A percentile compares a stretch with the other conserved stretches of the same genome.
phyloP scores from a whole-genome alignment of 2,888 invertebrate genomes.

The Yponomeuta cagnagella region DNA sequence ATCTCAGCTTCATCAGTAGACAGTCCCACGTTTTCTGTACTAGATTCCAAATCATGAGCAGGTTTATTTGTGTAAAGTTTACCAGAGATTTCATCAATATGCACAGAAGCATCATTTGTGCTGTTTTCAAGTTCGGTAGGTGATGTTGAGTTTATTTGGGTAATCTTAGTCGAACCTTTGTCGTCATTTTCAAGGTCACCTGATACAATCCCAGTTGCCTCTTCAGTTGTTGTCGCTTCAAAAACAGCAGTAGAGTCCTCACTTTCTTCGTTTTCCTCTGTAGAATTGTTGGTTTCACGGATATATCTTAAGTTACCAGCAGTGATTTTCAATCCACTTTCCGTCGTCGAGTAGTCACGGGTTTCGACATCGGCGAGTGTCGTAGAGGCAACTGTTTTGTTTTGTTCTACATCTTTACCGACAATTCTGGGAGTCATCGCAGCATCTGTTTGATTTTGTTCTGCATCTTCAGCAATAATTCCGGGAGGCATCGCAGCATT shows the following conservation, averaged over 20 bases:
- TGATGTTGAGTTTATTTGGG: neutral
- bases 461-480: no score
- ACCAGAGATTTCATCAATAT: neutral
- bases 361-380: neutral
- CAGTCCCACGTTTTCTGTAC: neutral
- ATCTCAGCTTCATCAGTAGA: neutral
- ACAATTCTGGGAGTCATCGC: no score
- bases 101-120: neutral
- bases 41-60: neutral
- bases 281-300: neutral
- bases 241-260: neutral
- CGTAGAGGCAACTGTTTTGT: neutral
- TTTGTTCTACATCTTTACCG: no score
- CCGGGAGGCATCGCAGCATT: no score
- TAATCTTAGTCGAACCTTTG: no score
- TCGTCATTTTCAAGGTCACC: no score
- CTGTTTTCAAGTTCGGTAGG: neutral
- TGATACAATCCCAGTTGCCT: neutral
- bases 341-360: neutral
- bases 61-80: neutral
- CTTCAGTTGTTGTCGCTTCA: neutral
- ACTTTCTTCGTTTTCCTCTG: neutral
- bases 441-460: no score
- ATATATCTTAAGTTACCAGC: neutral
- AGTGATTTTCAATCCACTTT: neutral